Evolutionary conservation across 2,888 invertebrate species (phyloP).

Genomic region (Leucania comma): DNA sequence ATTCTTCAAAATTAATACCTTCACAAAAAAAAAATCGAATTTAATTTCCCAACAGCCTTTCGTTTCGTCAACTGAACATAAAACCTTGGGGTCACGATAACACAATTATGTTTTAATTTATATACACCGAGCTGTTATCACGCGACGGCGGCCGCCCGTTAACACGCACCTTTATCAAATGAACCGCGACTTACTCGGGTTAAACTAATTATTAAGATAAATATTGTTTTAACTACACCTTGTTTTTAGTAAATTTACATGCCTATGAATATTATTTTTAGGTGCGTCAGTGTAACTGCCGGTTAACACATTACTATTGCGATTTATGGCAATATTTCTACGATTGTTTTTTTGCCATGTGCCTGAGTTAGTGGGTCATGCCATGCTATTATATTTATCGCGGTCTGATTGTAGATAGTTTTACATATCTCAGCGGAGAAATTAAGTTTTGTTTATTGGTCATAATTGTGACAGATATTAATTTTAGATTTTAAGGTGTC

Average conservation of each 20-base stretch:
- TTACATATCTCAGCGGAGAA: slow-evolving; percentile 53
- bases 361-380: slow-evolving; percentile 55
- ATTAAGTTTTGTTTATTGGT: slow-evolving; percentile 12
- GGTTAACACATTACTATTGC: slow-evolving; percentile 72
- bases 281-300: slow-evolving; percentile 71
- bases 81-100: slow-evolving; percentile 89
- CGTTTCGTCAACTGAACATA: slow-evolving; percentile 80
- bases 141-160: slow-evolving; percentile 80
- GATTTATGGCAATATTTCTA: slow-evolving; percentile 69
- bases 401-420: slow-evolving; percentile 51
- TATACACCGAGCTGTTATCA: slow-evolving; percentile 85
- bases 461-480: background rate
- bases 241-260: slow-evolving; percentile 84
- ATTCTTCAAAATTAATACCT: slow-evolving; percentile 41
- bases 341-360: slow-evolving; percentile 65
- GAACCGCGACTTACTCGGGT: slow-evolving; percentile 83
- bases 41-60: slow-evolving; percentile 67
- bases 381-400: slow-evolving; percentile 64
- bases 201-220: slow-evolving; percentile 90
- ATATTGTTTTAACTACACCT: slow-evolving; percentile 87
- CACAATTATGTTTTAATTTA: slow-evolving; percentile 91
- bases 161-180: slow-evolving; percentile 88
- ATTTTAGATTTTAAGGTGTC: background rate
- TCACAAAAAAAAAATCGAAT: slow-evolving; percentile 57
- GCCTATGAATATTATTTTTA: slow-evolving; percentile 77